phyloP scores from a whole-genome alignment of 2,113 vertebrate genomes.

The Ariopsis seemanni region DNA sequence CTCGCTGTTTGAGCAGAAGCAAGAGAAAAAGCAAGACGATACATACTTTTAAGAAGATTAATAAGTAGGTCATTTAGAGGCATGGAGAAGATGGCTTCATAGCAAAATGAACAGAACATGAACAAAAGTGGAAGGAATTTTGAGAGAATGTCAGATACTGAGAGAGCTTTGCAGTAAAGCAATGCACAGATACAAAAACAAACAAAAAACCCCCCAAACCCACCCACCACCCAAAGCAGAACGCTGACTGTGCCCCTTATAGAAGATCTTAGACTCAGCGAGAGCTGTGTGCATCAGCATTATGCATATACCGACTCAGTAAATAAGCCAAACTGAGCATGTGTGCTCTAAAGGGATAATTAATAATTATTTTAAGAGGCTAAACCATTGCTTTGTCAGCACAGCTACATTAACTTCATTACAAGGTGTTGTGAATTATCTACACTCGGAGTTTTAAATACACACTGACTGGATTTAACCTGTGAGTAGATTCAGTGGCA shows the following conservation, averaged over 20 bases:
- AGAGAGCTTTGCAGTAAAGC: not conserved
- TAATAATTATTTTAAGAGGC: not conserved
- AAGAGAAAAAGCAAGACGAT: constrained; percentile 3
- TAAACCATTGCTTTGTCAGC: not conserved
- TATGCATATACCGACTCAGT: not conserved
- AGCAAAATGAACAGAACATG: constrained; percentile 4
- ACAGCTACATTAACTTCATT: not conserved
- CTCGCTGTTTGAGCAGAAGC: constrained; percentile 36
- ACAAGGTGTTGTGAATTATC: not conserved
- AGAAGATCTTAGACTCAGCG: not conserved
- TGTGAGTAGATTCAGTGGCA: not conserved
- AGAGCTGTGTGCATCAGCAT: not conserved
- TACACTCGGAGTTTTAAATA: constrained; percentile 4
- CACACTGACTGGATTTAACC: not conserved
- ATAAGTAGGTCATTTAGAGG: constrained; percentile 62
- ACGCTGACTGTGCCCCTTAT: not conserved
- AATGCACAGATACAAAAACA: not conserved
- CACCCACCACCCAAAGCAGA: not conserved
- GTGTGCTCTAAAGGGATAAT: not conserved
- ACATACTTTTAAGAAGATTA: constrained; percentile 52
- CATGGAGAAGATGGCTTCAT: constrained; percentile 35
- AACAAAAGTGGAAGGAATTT: constrained; percentile 9
- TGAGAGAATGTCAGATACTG: not conserved
- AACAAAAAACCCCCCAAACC: not conserved
- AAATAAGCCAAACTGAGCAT: not conserved